A percentile compares a stretch with the other conserved stretches of the same genome.
Evolutionary conservation across 2,113 vertebrate genomes (phyloP).

Genomic region (Clupea harengus): DNA sequence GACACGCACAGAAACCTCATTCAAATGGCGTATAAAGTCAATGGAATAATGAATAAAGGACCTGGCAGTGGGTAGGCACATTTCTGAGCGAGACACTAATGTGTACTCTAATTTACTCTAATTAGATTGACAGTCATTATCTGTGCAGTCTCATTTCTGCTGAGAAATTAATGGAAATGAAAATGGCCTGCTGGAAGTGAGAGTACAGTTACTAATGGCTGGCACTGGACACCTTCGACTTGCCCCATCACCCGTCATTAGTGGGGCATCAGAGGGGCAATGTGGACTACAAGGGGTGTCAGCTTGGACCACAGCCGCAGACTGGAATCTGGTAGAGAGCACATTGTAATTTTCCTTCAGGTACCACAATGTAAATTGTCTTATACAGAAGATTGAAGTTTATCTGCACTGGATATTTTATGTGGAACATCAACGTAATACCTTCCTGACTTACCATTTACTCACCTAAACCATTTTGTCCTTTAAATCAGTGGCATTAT

Average conservation of each 20-base stretch:
- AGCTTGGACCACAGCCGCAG: too few species aligned
- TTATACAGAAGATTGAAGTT: too few species aligned
- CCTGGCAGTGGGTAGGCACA: not conserved
- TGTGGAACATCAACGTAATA: too few species aligned
- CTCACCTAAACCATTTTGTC: too few species aligned
- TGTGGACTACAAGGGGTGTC: too few species aligned
- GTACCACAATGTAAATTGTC: too few species aligned
- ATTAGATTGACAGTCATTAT: not conserved
- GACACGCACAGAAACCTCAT: not conserved
- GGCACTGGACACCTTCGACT: not conserved
- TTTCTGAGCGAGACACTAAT: not conserved
- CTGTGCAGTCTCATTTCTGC: not conserved
- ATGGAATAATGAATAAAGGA: not conserved
- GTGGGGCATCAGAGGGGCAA: not conserved
- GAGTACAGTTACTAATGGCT: not conserved
- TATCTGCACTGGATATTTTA: too few species aligned
- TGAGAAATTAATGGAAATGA: not conserved
- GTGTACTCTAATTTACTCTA: not conserved
- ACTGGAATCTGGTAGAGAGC: too few species aligned
- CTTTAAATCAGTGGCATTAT: too few species aligned
- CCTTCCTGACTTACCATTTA: too few species aligned
- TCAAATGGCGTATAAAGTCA: not conserved
- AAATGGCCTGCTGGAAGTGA: not conserved
- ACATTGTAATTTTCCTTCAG: too few species aligned
- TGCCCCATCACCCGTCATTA: not conserved